Evolutionary conservation across 2,888 invertebrate species (phyloP).

Genomic region (Perdita meconis): DNA sequence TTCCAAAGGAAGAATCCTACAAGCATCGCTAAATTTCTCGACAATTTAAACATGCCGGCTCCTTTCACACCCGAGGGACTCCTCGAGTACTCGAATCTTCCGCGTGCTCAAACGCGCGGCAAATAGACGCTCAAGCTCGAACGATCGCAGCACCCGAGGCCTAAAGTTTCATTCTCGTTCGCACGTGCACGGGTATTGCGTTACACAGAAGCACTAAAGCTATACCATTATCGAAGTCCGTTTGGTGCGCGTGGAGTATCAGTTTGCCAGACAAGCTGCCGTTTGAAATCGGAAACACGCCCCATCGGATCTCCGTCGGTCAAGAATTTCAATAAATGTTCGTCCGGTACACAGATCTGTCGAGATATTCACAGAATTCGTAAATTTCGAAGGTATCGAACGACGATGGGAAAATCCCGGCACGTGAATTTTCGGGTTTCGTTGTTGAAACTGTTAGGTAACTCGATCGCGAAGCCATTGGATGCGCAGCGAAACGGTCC

Average conservation of each 20-base stretch:
- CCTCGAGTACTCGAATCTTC: not conserved
- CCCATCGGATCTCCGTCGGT: too few species aligned
- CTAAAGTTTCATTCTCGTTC: constrained; percentile 18
- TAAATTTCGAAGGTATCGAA: not conserved
- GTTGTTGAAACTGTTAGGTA: constrained; percentile 26
- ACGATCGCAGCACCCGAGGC: constrained; percentile 5
- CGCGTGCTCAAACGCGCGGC: not conserved
- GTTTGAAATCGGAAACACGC: constrained; percentile 30
- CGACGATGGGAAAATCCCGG: not conserved
- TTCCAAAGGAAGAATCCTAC: not conserved
- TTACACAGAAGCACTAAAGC: constrained; percentile 43
- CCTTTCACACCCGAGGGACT: not conserved
- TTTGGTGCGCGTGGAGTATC: constrained; percentile 32
- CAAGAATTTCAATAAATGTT: constrained; percentile 6
- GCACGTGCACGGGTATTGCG: constrained; percentile 25
- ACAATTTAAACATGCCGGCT: not conserved
- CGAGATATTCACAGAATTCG: not conserved
- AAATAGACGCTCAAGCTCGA: constrained; percentile 2
- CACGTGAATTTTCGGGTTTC: not conserved
- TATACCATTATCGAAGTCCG: constrained; percentile 39
- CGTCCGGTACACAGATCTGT: not conserved
- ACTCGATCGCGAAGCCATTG: constrained; percentile 44
- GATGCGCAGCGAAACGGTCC: constrained; percentile 15
- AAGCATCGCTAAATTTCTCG: not conserved
- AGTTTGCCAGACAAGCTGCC: constrained; percentile 16